Base-by-base conservation (phyloP, 1,140 invertebrate species). In the Ceratoteleas bidentatus region DNA sequence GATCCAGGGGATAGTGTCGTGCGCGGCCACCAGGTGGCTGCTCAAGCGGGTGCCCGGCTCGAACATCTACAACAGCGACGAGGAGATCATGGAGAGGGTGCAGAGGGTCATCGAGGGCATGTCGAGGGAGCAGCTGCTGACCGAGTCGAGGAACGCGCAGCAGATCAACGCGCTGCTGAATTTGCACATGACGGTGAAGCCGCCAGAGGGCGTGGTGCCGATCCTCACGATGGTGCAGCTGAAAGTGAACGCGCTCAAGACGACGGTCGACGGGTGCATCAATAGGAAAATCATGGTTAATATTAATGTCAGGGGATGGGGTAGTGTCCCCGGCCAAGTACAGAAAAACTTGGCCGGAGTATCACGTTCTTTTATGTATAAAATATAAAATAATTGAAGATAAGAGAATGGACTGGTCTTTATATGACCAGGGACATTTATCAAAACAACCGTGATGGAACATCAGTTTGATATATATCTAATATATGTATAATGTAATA, bases 241-340 rank as follows among this genome's bases (percentile, higher is more conserved):
- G 10, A 91, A 91, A 33, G 77, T 88, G 6, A 92, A 91, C 66
- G n/a, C 85, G 0, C 13, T 92, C 2, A 91, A 89, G 58, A 78
- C 83, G 2, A 84, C 83, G 0, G 82, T 90, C 0, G 91, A 91
- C 16, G 72, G 24, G 6, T 49, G 85, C 24, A 73, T 91, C 2
- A 90, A 85, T 49, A 81, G 75, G 8, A 86, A 74, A n/a, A 49
- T 91, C 11, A 87, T 85, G 80, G 69, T 80, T 61, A 77, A n/a
- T 76, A n/a, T n/a, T n/a, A n/a, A n/a, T n/a, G n/a, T n/a, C n/a
- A n/a, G n/a, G n/a, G n/a, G n/a, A n/a, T n/a, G n/a, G n/a, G n/a
- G n/a, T n/a, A n/a, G n/a, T n/a, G n/a, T n/a, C n/a, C n/a, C n/a
- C n/a, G n/a, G n/a, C n/a, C n/a, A n/a, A n/a, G n/a, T n/a, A n/a